A percentile compares a stretch with the other conserved stretches of the same genome.
These are phyloP conservation scores for Epinotia bilunana DNA, from an alignment of 2,888 invertebrate species.

Conservation along the genomic window DNA sequence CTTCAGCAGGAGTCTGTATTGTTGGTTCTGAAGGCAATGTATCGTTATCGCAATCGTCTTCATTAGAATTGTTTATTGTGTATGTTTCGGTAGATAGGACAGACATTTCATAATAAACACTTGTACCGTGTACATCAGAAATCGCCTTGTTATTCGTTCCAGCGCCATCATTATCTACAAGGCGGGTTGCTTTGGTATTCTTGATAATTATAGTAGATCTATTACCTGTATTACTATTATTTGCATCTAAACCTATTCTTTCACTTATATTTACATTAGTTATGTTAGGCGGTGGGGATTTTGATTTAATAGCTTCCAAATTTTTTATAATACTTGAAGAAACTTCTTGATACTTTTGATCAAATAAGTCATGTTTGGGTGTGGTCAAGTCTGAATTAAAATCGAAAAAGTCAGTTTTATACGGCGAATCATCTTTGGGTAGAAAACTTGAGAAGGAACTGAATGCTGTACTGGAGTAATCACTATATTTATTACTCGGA, in stretches of 20 bases:
- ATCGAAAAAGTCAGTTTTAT: constrained; percentile 72
- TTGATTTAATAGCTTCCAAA: constrained; percentile 69
- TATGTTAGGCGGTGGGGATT: constrained; percentile 61
- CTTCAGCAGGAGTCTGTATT: constrained; percentile 62
- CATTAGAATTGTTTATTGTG: constrained; percentile 66
- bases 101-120: constrained; percentile 82
- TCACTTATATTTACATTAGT: constrained; percentile 68
- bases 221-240: constrained; percentile 77
- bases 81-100: constrained; percentile 79
- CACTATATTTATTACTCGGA: constrained; percentile 67
- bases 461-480: constrained; percentile 65
- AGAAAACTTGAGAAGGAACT: constrained; percentile 69
- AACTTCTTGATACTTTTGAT: constrained; percentile 80
- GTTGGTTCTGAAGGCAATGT: constrained; percentile 64
- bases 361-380: constrained; percentile 82
- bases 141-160: constrained; percentile 70
- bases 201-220: constrained; percentile 80
- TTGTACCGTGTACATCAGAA: constrained; percentile 80
- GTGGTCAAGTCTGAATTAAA: constrained; percentile 79
- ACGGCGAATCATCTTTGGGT: constrained; percentile 64
- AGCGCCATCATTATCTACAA: constrained; percentile 76
- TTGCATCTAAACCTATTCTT: constrained; percentile 73
- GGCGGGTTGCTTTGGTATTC: constrained; percentile 82
- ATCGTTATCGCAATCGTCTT: constrained; percentile 77
- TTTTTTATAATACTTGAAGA: constrained; percentile 82